Conservation (phyloP, 1,140 invertebrate genomes). For the Cecropterus lyciades region DNA sequence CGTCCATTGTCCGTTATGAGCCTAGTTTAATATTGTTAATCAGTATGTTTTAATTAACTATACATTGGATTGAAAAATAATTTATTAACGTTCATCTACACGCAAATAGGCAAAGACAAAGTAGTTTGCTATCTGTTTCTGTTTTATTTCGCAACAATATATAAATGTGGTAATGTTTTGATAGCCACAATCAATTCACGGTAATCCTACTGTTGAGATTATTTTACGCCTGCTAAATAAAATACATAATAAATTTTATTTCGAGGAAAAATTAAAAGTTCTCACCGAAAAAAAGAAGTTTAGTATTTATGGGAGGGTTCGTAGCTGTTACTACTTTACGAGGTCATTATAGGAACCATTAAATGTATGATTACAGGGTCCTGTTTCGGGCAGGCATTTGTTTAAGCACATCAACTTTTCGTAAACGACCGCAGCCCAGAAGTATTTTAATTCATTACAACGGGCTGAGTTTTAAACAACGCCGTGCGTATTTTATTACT, state of each 20-base stretch:
- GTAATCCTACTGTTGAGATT: no score
- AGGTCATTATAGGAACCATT: conserved; percentile 78
- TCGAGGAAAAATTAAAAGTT: conserved; percentile 32
- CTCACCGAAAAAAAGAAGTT: conserved; percentile 33
- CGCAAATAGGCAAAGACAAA: no score
- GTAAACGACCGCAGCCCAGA: conserved; percentile 68
- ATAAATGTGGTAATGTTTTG: no score
- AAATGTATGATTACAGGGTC: conserved; percentile 75
- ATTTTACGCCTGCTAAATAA: no score
- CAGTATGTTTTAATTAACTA: conserved; percentile 35
- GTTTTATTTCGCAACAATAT: no score
- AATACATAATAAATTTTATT: conserved; percentile 8
- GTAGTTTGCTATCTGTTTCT: no score
- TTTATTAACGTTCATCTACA: no score
- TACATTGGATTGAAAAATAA: not conserved
- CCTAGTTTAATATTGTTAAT: conserved; percentile 46
- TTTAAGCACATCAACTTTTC: conserved; percentile 77
- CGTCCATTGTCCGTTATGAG: conserved; percentile 45
- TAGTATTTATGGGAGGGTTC: conserved; percentile 43
- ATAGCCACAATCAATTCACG: no score
- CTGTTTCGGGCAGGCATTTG: conserved; percentile 67
- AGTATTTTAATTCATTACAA: conserved; percentile 77
- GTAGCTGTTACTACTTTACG: conserved; percentile 73
- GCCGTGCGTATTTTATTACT: conserved; percentile 15
- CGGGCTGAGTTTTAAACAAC: conserved; percentile 8